phyloP scores from a whole-genome alignment of 2,797 vertebrate genomes.

The Zalophus californianus region DNA sequence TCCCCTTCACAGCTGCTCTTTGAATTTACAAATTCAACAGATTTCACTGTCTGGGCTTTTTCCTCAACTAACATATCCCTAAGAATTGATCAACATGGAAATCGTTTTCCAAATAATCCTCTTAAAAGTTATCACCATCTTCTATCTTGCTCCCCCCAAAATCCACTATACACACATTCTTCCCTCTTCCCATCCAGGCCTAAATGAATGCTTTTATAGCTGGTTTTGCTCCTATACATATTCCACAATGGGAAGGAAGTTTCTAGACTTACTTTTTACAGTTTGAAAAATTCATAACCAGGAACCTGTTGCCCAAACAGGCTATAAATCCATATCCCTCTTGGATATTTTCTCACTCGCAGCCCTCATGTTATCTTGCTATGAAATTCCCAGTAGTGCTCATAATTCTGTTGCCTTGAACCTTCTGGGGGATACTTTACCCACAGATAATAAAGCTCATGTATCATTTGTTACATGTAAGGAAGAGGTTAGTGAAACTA shows the following conservation, averaged over 20 bases:
- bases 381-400: neutral
- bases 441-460: neutral
- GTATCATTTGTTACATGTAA: neutral
- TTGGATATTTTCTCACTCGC: neutral
- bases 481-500: neutral
- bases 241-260: neutral
- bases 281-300: constrained; percentile 17
- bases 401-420: neutral
- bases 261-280: constrained; percentile 10
- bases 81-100: neutral
- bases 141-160: neutral
- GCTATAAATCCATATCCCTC: neutral
- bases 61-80: neutral
- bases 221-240: neutral
- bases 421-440: neutral
- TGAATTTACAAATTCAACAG: neutral
- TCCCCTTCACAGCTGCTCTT: neutral
- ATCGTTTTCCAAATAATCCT: neutral
- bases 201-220: neutral
- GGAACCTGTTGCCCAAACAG: neutral
- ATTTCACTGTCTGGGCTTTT: neutral
- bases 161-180: neutral
- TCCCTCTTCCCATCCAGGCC: neutral
- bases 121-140: neutral
- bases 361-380: neutral